These are phyloP conservation scores for Apotomis betuletana DNA, from an alignment of 2,888 invertebrate species.

Conservation along the genomic window DNA sequence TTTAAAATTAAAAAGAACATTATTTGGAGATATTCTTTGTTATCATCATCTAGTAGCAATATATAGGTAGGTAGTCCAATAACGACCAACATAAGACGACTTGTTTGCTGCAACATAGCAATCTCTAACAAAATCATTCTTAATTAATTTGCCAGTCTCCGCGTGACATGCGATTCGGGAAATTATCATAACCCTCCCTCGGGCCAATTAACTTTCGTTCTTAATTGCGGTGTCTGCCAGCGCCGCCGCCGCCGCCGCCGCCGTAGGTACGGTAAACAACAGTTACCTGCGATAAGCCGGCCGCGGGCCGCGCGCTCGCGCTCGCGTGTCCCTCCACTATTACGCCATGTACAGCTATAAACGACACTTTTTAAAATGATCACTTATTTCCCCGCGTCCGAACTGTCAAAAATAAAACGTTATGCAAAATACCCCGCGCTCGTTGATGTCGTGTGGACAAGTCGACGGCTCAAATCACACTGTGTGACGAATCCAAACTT, in stretches of 20 bases:
- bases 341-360: conserved; percentile 39
- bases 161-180: conserved; percentile 27
- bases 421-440: conserved; percentile 43
- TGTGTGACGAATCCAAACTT: conserved; percentile 56
- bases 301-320: conserved; percentile 40
- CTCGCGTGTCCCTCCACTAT: conserved; percentile 46
- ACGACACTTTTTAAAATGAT: conserved; percentile 36
- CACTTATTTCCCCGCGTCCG: conserved; percentile 35
- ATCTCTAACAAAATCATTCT: background rate
- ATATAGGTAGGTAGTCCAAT: no score
- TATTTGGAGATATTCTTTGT: no score
- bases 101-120: no score
- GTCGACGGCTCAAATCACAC: conserved; percentile 62
- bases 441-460: conserved; percentile 59
- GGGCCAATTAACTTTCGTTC: conserved; percentile 38
- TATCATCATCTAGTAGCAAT: no score
- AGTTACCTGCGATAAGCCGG: conserved; percentile 46
- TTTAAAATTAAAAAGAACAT: no score
- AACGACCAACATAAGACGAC: no score
- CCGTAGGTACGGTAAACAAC: conserved; percentile 41
- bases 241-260: no score
- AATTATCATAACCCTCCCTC: conserved; percentile 32
- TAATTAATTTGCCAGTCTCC: conserved; percentile 30
- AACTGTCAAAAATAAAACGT: conserved; percentile 41
- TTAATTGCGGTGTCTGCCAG: conserved; percentile 3